A percentile compares a stretch with the other conserved stretches of the same genome.
These are phyloP conservation scores for Scaptomyza parva DNA, from an alignment of 2,888 invertebrate species.

Conservation along the genomic window DNA sequence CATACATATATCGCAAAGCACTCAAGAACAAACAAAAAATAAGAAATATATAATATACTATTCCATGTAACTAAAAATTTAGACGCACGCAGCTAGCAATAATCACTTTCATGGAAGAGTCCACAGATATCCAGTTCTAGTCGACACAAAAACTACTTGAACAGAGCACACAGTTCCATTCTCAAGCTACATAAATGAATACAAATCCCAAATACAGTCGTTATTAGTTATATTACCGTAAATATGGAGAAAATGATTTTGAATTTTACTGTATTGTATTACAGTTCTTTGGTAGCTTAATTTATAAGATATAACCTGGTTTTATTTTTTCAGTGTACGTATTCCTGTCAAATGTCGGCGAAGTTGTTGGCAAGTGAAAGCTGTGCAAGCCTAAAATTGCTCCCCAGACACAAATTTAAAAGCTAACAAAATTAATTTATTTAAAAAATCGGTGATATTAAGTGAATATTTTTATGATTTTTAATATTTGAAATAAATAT, in stretches of 20 bases:
- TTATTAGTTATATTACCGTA: conserved; percentile 39
- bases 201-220: conserved; percentile 29
- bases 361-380: conserved; percentile 9
- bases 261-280: conserved; percentile 25
- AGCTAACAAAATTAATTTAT: conserved; percentile 45
- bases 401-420: conserved; percentile 35
- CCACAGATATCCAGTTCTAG: conserved; percentile 32
- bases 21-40: conserved; percentile 4
- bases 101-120: conserved; percentile 53
- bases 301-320: conserved; percentile 39
- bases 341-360: conserved; percentile 23
- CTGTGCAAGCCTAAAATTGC: conserved; percentile 12
- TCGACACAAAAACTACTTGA: conserved; percentile 16
- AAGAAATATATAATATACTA: conserved; percentile 29
- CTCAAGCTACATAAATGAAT: conserved; percentile 33
- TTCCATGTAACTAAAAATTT: conserved; percentile 41
- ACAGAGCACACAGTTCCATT: conserved; percentile 58
- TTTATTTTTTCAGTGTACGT: conserved; percentile 38
- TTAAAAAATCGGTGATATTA: conserved; percentile 75
- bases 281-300: conserved; percentile 36
- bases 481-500: conserved; percentile 54
- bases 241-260: conserved; percentile 31
- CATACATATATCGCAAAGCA: conserved; percentile 40
- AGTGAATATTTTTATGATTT: conserved; percentile 68
- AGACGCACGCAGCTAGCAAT: conserved; percentile 67